Evolutionary conservation across 2,113 vertebrate genomes (phyloP), one percentile per base, ranked within the genome.

Genomic region (Cryptotis parvus): DNA sequence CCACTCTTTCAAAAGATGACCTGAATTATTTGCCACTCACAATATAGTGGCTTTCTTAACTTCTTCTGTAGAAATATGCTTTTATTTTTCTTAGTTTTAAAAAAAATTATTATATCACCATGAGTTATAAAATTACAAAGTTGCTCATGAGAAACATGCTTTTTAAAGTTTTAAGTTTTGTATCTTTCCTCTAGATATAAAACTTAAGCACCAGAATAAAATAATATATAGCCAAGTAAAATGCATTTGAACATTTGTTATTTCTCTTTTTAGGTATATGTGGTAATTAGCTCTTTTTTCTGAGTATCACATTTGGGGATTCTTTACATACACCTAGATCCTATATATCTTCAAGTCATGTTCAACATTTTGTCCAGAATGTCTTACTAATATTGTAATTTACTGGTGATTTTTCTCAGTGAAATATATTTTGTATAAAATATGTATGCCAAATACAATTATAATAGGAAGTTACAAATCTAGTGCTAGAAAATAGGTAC

Each of bases 381-480:
- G 9, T 31, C 20, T 90, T 90, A 55, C 18, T 12, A 72, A 65
- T 84, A 77, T 20, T 65, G 20, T 41, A 77, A 69, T 65, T 87
- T 74, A 87, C 79, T 72, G 76, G 3, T 79, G 11, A 11, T 58
- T 81, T n/a, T 80, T 81, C 39, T 80, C 37, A 87, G 39, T 41
- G 18, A 49, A 15, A 26, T 1, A 6, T 69, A 81, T 49, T 90
- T 87, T 55, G 31, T 76, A 35, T 31, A 45, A 86, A 63, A 49
- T 75, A 45, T n/a, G 24, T 45, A 69, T 74, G 65, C 3, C 43
- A 11, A n/a, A 74, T 78, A 66, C 24, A 3, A 9, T 68, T 16
- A 37, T 49, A 83, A 87, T 37, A 33, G 61, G 76, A 14, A 73
- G 80, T 89, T 66, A 81, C 5, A 87, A 80, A 83, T 66, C 41